Conservation (phyloP, 2,888 invertebrate genomes). For the Frankliniella fusca region DNA sequence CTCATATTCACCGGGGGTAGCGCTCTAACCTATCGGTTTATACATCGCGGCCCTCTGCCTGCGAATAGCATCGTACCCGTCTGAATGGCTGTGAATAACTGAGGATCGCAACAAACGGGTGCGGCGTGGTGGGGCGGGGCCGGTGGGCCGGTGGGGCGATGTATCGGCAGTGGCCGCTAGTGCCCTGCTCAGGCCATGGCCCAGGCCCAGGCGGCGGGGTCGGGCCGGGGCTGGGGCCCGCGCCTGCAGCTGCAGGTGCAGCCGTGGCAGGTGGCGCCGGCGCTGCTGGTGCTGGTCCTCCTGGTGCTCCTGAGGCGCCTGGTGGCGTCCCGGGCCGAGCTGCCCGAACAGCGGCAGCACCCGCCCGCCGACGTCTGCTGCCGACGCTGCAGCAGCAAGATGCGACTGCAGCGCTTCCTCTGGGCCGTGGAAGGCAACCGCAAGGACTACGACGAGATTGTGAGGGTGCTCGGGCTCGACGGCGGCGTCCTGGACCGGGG, state of each 20-base stretch:
- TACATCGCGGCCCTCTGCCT: no score
- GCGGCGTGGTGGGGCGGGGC: not conserved
- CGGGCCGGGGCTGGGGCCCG: not conserved
- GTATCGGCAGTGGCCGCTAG: not conserved
- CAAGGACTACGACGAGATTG: not conserved
- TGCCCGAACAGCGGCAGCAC: not conserved
- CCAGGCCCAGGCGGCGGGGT: not conserved
- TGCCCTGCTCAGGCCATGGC: not conserved
- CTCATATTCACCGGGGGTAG: not conserved
- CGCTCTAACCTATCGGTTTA: no score
- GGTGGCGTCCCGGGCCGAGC: not conserved
- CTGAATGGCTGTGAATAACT: not conserved
- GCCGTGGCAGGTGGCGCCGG: not conserved
- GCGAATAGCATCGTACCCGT: no score
- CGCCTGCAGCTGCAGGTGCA: not conserved
- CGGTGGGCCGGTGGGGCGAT: no score
- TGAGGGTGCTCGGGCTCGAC: not conserved
- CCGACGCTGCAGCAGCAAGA: not conserved
- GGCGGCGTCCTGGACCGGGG: not conserved
- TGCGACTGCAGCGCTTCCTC: not conserved
- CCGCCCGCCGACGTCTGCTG: not conserved
- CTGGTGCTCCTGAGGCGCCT: not conserved
- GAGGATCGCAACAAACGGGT: not conserved
- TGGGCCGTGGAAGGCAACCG: constrained; percentile 5
- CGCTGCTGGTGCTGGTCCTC: not conserved